Percentiles rank a stretch among this genome's conserved stretches.
Evolutionary conservation across 2,797 vertebrate genomes (phyloP).

Genomic region (Lagothrix lagotricha): DNA sequence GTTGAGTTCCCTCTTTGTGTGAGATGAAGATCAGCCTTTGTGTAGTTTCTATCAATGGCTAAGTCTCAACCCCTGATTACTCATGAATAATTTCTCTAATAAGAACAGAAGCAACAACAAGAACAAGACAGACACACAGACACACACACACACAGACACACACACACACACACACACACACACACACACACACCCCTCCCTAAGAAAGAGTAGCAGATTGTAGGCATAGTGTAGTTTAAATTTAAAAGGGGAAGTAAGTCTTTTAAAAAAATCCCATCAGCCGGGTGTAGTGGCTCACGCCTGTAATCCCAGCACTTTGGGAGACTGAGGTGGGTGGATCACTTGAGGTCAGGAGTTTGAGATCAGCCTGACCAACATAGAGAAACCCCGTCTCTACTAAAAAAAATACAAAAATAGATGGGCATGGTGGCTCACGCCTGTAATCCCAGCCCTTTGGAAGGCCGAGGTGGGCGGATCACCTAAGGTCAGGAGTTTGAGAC

Average conservation of each 20-base stretch:
- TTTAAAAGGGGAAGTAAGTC: neutral
- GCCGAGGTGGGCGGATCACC: no score
- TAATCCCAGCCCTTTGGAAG: no score
- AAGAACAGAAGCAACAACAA: neutral
- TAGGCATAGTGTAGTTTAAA: neutral
- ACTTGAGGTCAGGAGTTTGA: neutral
- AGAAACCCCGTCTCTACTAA: neutral
- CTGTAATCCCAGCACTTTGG: neutral
- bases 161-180: neutral
- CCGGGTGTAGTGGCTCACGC: neutral
- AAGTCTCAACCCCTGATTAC: neutral
- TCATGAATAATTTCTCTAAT: neutral
- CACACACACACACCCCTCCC: neutral
- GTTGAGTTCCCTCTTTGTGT: neutral
- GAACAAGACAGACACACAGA: neutral
- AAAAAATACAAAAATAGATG: neutral
- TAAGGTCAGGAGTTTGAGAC: no score
- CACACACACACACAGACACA: neutral
- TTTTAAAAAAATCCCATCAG: neutral
- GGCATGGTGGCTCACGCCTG: no score
- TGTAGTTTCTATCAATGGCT: neutral
- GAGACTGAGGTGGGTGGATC: accelerated
- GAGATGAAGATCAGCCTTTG: neutral
- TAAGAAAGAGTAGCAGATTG: neutral
- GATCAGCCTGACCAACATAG: neutral